phyloP scores from a whole-genome alignment of 2,888 invertebrate genomes.

The Calliphora vomitoria region DNA sequence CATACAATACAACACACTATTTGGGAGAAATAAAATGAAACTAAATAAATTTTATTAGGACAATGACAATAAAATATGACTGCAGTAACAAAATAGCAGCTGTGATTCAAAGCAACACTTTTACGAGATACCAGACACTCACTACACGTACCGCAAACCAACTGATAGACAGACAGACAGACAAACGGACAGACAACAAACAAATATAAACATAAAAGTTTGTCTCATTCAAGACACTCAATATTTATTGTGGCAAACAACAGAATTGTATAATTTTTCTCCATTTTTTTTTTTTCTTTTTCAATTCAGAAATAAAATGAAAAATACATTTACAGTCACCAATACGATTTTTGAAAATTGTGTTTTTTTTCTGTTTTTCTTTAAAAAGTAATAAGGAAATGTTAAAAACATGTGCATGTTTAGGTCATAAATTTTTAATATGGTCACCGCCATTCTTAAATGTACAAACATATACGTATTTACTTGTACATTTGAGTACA shows the following conservation, averaged over 20 bases:
- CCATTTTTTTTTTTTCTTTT: constrained; percentile 4
- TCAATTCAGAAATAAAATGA: not conserved
- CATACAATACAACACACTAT: not conserved
- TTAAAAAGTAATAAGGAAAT: constrained; percentile 40
- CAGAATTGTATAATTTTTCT: not conserved
- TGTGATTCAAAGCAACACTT: constrained; percentile 27
- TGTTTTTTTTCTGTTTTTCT: not conserved
- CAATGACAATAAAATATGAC: constrained; percentile 61
- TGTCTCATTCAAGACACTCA: constrained; percentile 9
- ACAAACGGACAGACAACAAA: not conserved
- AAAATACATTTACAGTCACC: not conserved
- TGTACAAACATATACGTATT: not conserved
- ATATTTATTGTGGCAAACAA: constrained; percentile 14
- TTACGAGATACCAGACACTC: not conserved
- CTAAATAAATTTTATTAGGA: constrained; percentile 48
- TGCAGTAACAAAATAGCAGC: constrained; percentile 54
- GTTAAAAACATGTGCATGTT: constrained; percentile 43
- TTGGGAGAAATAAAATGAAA: not conserved
- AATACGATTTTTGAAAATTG: not conserved
- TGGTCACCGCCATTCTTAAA: constrained; percentile 49
- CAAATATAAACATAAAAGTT: not conserved
- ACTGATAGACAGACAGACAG: not conserved
- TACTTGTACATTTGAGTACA: not conserved
- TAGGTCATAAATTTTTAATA: constrained; percentile 57
- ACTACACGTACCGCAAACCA: not conserved